phyloP scores from a whole-genome alignment of 2,113 vertebrate genomes.

The Chamaea fasciata region DNA sequence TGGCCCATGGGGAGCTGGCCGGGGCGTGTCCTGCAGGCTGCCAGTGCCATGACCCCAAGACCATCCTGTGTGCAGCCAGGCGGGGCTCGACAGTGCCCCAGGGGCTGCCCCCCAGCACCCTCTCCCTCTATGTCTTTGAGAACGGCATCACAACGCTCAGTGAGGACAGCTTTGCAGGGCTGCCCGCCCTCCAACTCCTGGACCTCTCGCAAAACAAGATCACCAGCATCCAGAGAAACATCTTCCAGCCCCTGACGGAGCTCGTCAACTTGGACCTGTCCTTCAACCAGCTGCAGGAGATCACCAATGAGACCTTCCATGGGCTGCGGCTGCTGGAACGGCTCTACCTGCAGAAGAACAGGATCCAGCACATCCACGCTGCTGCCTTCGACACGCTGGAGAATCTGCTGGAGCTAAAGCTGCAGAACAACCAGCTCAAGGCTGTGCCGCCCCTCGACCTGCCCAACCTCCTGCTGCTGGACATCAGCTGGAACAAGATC shows the following conservation, averaged over 20 bases:
- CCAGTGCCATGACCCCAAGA: constrained; percentile 71
- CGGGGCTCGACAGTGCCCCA: constrained; percentile 71
- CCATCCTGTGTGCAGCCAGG: constrained; percentile 69
- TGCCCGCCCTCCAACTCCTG: constrained; percentile 82
- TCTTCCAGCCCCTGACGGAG: constrained; percentile 83
- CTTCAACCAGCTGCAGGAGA: constrained; percentile 85
- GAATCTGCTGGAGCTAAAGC: constrained; percentile 89
- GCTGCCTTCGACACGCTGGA: constrained; percentile 83
- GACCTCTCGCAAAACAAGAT: constrained; percentile 95
- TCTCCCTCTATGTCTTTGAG: constrained; percentile 83
- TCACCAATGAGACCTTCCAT: constrained; percentile 86
- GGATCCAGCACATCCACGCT: constrained; percentile 83
- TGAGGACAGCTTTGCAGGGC: constrained; percentile 75
- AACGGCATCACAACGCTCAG: constrained; percentile 83
- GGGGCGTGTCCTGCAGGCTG: constrained; percentile 70
- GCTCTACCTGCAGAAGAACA: constrained; percentile 90
- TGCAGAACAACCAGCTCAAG: constrained; percentile 86
- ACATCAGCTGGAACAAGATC: constrained; percentile 87
- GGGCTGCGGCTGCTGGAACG: constrained; percentile 86
- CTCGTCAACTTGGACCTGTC: constrained; percentile 93
- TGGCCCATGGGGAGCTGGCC: neutral
- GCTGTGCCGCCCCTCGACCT: constrained; percentile 77
- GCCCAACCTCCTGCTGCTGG: constrained; percentile 86
- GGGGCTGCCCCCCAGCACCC: constrained; percentile 72
- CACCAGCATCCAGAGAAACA: constrained; percentile 76